Conservation (phyloP, 2,797 vertebrate species). For the Oceanodroma leucorhoa region DNA sequence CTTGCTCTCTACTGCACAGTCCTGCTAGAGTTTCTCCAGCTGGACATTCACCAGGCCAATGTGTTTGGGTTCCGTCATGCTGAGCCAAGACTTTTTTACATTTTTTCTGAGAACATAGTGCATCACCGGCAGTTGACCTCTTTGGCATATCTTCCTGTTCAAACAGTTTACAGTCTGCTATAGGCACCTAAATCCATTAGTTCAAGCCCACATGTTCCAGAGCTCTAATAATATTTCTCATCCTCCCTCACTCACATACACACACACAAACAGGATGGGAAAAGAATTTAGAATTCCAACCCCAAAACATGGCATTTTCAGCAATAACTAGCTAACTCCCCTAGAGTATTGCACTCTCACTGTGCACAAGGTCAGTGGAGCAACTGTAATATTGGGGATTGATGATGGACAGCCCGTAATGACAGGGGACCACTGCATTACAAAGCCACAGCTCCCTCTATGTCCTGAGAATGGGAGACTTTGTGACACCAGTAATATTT, state of each 20-base stretch:
- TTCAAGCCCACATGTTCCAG: neutral
- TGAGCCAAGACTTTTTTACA: neutral
- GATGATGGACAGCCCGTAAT: neutral
- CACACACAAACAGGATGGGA: neutral
- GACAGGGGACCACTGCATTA: neutral
- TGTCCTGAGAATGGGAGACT: neutral
- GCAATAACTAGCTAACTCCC: neutral
- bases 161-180: neutral
- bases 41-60: neutral
- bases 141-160: neutral
- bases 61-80: neutral
- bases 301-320: neutral
- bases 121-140: neutral
- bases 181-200: neutral
- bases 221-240: neutral
- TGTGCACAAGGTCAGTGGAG: rapidly evolving
- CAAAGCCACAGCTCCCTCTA: neutral
- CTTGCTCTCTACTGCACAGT: neutral
- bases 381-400: neutral
- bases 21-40: neutral
- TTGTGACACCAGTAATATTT: neutral
- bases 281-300: neutral
- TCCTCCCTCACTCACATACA: neutral
- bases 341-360: neutral
- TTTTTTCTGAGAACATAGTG: neutral